phyloP scores from a whole-genome alignment of 2,888 invertebrate genomes.

The Caenorhabditis zanzibari region DNA sequence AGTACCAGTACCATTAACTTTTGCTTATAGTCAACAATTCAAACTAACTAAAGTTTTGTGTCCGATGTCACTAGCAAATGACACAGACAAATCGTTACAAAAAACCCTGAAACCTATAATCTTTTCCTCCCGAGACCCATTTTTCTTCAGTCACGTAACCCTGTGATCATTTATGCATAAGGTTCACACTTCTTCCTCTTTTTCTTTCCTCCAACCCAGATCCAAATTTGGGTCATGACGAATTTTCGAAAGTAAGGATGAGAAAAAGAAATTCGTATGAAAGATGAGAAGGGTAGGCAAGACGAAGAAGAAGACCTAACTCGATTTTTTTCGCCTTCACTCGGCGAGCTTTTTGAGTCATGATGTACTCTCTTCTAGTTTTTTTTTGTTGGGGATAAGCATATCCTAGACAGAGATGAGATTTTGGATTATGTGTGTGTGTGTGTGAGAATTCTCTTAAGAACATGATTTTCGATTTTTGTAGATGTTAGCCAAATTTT shows the following conservation, averaged over 20 bases:
- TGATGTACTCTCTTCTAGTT: slow-evolving; percentile 12
- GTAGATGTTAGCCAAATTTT: too few species aligned
- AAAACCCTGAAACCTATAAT: not conserved
- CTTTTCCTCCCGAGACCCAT: not conserved
- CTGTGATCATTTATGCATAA: slow-evolving; percentile 19
- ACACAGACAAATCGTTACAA: not conserved
- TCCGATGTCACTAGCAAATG: too few species aligned
- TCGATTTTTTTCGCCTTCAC: slow-evolving; percentile 20
- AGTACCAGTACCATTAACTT: too few species aligned
- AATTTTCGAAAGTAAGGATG: slow-evolving; percentile 5
- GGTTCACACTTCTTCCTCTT: not conserved
- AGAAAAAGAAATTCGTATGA: slow-evolving; percentile 17
- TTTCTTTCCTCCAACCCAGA: not conserved
- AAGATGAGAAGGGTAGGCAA: slow-evolving; percentile 23
- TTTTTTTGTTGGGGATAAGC: not conserved
- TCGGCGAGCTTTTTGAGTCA: slow-evolving; percentile 39
- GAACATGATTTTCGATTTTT: too few species aligned
- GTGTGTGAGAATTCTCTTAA: too few species aligned
- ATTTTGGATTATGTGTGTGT: not conserved
- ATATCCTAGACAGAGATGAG: slow-evolving; percentile 11
- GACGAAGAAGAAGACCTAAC: slow-evolving; percentile 23
- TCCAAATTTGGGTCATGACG: slow-evolving; percentile 19
- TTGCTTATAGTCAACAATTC: too few species aligned
- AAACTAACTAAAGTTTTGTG: too few species aligned
- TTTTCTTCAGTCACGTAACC: slow-evolving; percentile 8